phyloP scores from a whole-genome alignment of 2,888 invertebrate genomes.

The Troides helena region DNA sequence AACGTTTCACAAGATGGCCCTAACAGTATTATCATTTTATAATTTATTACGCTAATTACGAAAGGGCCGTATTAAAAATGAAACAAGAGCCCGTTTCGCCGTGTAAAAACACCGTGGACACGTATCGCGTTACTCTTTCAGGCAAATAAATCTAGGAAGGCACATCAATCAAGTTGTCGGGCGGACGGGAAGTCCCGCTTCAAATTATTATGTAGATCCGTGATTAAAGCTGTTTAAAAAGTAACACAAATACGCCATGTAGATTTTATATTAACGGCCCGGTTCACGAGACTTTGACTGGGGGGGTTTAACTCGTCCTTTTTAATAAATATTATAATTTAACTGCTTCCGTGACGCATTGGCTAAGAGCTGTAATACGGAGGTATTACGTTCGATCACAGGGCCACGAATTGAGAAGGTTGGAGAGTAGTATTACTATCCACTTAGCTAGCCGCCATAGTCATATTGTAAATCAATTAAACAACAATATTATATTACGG shows the following conservation, averaged over 20 bases:
- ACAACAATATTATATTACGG: too few relatives aligned
- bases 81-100: slow-evolving; percentile 54
- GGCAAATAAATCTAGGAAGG: slow-evolving; percentile 74
- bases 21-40: slow-evolving; percentile 77
- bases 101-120: slow-evolving; percentile 55
- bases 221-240: slow-evolving; percentile 71
- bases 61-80: slow-evolving; percentile 75
- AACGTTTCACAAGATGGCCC: slow-evolving; percentile 75
- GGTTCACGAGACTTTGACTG: slow-evolving; percentile 24
- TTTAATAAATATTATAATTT: slow-evolving; percentile 10
- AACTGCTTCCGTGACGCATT: too few relatives aligned
- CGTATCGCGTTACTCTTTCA: slow-evolving; percentile 65
- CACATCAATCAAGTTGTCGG: slow-evolving; percentile 78
- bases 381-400: too few relatives aligned
- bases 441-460: too few relatives aligned
- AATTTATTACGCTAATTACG: slow-evolving; percentile 80
- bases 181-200: slow-evolving; percentile 72
- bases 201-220: slow-evolving; percentile 76
- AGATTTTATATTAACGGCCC: slow-evolving; percentile 47
- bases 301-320: slow-evolving; percentile 19
- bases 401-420: too few relatives aligned
- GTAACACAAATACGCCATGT: slow-evolving; percentile 69
- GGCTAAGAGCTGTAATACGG: too few relatives aligned
- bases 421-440: too few relatives aligned
- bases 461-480: too few relatives aligned